phyloP scores from a whole-genome alignment of 2,888 invertebrate species.

The Gari tellinella region DNA sequence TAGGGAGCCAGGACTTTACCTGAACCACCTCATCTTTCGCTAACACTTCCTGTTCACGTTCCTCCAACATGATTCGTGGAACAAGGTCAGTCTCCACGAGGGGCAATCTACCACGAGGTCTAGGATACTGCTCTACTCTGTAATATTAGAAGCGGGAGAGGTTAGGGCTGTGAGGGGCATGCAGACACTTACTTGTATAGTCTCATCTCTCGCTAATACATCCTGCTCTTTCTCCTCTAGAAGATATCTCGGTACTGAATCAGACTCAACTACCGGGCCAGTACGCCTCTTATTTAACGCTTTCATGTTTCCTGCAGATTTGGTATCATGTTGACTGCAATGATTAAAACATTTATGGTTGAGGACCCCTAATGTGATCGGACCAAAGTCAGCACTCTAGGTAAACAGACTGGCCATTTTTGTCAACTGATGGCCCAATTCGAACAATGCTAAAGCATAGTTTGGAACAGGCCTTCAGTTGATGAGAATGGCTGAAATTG shows the following conservation, averaged over 20 bases:
- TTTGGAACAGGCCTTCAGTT: too few species aligned
- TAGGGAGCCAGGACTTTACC: constrained; percentile 57
- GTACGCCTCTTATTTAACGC: constrained; percentile 34
- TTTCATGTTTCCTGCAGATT: not conserved
- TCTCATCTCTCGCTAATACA: constrained; percentile 82
- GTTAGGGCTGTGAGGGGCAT: not conserved
- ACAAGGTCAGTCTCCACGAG: constrained; percentile 52
- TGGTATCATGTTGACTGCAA: not conserved
- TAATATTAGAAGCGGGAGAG: constrained; percentile 23
- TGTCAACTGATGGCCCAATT: too few species aligned
- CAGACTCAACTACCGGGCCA: constrained; percentile 41
- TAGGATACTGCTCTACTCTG: constrained; percentile 52
- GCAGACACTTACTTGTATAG: constrained; percentile 77
- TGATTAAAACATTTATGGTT: not conserved
- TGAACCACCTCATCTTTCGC: constrained; percentile 83
- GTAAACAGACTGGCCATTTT: too few species aligned
- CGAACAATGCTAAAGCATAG: too few species aligned
- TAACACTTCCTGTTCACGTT: constrained; percentile 82
- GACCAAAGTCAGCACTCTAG: not conserved
- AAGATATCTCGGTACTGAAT: constrained; percentile 59
- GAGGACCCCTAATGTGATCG: not conserved
- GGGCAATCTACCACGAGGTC: constrained; percentile 30
- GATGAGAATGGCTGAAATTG: too few species aligned
- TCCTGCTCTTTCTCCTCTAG: constrained; percentile 83
- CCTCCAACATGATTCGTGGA: constrained; percentile 75